Conservation (phyloP, 2,113 vertebrate genomes). For the Pedetes capensis region DNA sequence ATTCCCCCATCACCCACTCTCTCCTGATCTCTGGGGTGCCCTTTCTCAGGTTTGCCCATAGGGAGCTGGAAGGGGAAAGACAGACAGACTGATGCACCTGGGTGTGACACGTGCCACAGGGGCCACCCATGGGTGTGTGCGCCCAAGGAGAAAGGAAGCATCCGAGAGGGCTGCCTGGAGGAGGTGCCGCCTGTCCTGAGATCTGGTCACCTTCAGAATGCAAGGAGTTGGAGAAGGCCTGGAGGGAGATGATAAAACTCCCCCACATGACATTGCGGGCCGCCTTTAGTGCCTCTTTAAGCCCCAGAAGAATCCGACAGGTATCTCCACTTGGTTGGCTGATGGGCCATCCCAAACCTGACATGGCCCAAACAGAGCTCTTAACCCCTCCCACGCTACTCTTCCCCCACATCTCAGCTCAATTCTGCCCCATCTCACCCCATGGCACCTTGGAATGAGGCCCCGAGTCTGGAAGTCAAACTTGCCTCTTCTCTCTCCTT, state of each 20-base stretch:
- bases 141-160: neutral
- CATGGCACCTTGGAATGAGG: neutral
- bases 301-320: too few species aligned
- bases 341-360: too few species aligned
- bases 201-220: neutral
- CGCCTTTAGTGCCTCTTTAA: too few species aligned
- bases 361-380: fast-evolving
- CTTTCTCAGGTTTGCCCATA: fast-evolving
- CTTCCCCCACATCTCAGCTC: neutral
- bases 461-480: neutral
- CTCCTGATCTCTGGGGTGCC: fast-evolving
- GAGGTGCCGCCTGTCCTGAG: fast-evolving
- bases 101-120: too few species aligned
- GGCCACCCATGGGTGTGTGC: neutral
- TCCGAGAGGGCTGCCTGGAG: neutral
- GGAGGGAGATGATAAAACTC: neutral
- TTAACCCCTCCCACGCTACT: fast-evolving
- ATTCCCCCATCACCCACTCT: neutral
- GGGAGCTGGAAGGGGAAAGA: too few species aligned
- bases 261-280: too few species aligned
- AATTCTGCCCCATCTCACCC: neutral
- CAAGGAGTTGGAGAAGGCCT: fast-evolving
- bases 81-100: neutral
- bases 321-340: fast-evolving
- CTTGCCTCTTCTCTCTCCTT: neutral